A percentile compares a stretch with the other conserved stretches of the same genome.
Conservation (phyloP, 2,113 vertebrate species). For the Ictalurus punctatus region DNA sequence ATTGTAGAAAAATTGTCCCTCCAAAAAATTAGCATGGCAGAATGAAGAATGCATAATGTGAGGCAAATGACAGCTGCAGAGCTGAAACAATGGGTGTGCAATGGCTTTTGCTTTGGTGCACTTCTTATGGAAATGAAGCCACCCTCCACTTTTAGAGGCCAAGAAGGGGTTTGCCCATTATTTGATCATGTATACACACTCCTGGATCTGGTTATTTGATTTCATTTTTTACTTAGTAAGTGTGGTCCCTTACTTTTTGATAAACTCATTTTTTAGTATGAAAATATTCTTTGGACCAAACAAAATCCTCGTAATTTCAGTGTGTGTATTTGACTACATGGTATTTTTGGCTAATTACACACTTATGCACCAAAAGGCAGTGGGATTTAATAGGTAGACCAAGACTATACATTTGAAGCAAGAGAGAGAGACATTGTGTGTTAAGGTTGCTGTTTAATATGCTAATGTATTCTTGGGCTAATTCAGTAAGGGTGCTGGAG, state of each 20-base stretch:
- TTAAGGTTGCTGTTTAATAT: slow-evolving; percentile 60
- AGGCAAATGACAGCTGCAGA: slow-evolving; percentile 95
- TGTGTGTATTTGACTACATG: background rate
- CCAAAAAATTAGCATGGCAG: slow-evolving; percentile 94
- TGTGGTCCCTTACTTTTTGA: background rate
- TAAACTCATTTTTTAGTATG: background rate
- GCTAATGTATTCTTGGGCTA: slow-evolving; percentile 68
- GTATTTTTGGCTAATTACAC: background rate
- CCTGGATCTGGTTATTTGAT: background rate
- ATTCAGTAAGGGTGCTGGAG: slow-evolving; percentile 56
- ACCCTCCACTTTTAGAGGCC: slow-evolving; percentile 54
- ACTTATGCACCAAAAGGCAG: background rate
- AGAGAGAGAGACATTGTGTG: slow-evolving; percentile 28
- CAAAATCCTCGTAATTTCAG: background rate
- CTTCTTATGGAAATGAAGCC: slow-evolving; percentile 82
- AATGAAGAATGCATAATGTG: slow-evolving; percentile 91
- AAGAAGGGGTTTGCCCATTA: slow-evolving; percentile 29
- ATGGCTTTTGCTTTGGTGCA: slow-evolving; percentile 80
- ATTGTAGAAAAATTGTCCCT: slow-evolving; percentile 91
- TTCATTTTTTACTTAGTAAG: background rate
- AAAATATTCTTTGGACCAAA: no score
- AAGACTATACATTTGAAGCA: slow-evolving; percentile 11
- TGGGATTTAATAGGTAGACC: slow-evolving; percentile 22
- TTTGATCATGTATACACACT: slow-evolving; percentile 13
- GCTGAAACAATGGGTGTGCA: slow-evolving; percentile 86